Base-by-base conservation (phyloP, 2,888 invertebrate species). In the Clusia tigrina region DNA sequence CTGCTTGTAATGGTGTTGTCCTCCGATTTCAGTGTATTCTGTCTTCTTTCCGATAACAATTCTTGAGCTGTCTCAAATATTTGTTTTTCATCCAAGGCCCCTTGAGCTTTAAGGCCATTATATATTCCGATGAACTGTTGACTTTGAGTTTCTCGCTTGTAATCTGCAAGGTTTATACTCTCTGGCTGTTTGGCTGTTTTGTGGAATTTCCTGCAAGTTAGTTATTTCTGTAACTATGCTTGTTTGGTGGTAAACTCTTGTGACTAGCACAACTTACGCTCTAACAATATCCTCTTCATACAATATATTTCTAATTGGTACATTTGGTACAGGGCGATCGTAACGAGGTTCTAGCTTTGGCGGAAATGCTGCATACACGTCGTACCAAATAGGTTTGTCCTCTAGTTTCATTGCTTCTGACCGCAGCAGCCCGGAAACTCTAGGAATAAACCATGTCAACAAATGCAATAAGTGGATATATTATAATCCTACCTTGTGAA, bases 341-440 rank as follows among this genome's bases (percentile, higher is more conserved):
- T 87, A 93, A 65, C 86, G 86, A 5, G 98, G 98, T 76, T 94
- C 93, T 52, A 89, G 84, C 69, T 89, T 89, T 1, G 98, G 98
- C 6, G 98, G 98, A 85, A 95, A 96, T 0, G 92, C 89, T 83
- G 89, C 89, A 80, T 96, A 98, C 22, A 98, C 85, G 78, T 95
- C 93, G 79, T 91, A 95, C 98, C 98, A 98, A 10, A 98, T 65
- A 0, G 98, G 98, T 68, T 91, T 88, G 74, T 97, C 95, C 70
- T 91, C 90, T 62, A 89, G 85, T 78, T 89, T 90, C 81, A 96
- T 85, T 2, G 92, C 95, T 54, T 93, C 92, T 22, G 92, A 88
- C 64, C 89, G 87, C 15, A 98, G 80, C 37, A 98, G 85, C 3
- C 95, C 94, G 71, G 89, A 88, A 1, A 91, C 86, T 80, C 96